A percentile compares a stretch with the other conserved stretches of the same genome.
These are phyloP conservation scores for Stegophylla sp. DNA, from an alignment of 2,888 invertebrate genomes.

Conservation along the genomic window DNA sequence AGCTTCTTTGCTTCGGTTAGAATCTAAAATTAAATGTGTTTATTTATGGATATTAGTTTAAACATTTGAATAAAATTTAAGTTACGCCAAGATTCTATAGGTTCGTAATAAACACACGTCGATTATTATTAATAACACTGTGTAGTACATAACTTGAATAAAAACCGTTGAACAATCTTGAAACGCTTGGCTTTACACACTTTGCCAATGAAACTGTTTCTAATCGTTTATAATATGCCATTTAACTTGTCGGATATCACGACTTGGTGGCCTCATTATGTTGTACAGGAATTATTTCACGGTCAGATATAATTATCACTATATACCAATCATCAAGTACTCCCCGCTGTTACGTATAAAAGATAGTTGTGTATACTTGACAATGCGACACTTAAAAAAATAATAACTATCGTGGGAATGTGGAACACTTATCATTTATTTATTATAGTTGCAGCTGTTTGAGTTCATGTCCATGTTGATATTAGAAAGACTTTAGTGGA, in stretches of 20 bases:
- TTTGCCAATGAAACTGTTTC: neutral
- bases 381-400: slow-evolving; percentile 52
- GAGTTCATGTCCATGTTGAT: slow-evolving; percentile 40
- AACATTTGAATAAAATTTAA: too few relatives aligned
- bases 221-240: slow-evolving; percentile 26
- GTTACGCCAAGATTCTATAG: too few relatives aligned
- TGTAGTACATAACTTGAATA: neutral
- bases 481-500: neutral
- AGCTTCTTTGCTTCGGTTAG: too few relatives aligned
- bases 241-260: slow-evolving; percentile 55
- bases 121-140: neutral
- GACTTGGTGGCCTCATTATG: slow-evolving; percentile 38
- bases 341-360: slow-evolving; percentile 43
- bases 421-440: slow-evolving; percentile 51
- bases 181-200: neutral
- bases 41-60: too few relatives aligned
- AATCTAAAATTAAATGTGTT: too few relatives aligned
- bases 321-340: slow-evolving; percentile 17
- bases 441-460: slow-evolving; percentile 51
- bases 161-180: neutral
- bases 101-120: too few relatives aligned
- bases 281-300: slow-evolving; percentile 47
- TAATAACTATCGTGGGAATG: slow-evolving; percentile 54
- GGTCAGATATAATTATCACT: slow-evolving; percentile 10
- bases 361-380: slow-evolving; percentile 38